Base-by-base conservation (phyloP, 1,140 invertebrate species). In the Andricus grossulariae region DNA sequence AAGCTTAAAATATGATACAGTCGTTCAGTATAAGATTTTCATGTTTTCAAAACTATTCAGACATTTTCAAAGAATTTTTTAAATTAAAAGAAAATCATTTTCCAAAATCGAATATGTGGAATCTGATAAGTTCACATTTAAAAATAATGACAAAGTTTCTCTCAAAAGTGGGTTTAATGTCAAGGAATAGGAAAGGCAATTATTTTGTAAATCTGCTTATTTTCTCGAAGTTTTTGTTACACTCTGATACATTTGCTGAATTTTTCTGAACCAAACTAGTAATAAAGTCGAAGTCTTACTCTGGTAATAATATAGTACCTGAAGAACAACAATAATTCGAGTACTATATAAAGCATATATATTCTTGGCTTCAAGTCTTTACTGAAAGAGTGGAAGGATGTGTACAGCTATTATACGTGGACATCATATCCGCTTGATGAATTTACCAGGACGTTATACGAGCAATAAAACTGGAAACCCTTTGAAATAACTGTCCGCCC, bases 381-480 rank as follows among this genome's bases (percentile, higher is more conserved):
- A 16, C 39, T 66, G 60, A 66, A 66, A 66, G 15, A 32, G 52
- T 55, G 72, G 50, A 16, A 74, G 70, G 71, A 84, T 83, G 83
- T 83, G 83, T 82, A 76, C 66, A 71, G 76, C 72, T 76, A 75
- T 57, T 80, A 81, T 75, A 57, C 66, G 54, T 45, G 19, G 12
- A 21, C 73, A 79, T 85, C 83, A 85, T 82, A 83, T 86, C 75
- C 80, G 81, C 84, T 83, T 85, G 84, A 87, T 87, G 85, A 85
- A 87, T 86, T 86, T 71, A 72, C 39, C 71, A 54, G 77, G 74
- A 82, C 74, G 81, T 84, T 84, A 81, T 81, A 76, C 75, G 78
- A 71, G 84, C 84, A 82, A 86, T 87, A 87, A 87, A 87, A 84
- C 84, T 80, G 78, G 73, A 82, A 84, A 86, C 82, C 84, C 84